phyloP scores from a whole-genome alignment of 2,888 invertebrate species.

The Tigriopus californicus region DNA sequence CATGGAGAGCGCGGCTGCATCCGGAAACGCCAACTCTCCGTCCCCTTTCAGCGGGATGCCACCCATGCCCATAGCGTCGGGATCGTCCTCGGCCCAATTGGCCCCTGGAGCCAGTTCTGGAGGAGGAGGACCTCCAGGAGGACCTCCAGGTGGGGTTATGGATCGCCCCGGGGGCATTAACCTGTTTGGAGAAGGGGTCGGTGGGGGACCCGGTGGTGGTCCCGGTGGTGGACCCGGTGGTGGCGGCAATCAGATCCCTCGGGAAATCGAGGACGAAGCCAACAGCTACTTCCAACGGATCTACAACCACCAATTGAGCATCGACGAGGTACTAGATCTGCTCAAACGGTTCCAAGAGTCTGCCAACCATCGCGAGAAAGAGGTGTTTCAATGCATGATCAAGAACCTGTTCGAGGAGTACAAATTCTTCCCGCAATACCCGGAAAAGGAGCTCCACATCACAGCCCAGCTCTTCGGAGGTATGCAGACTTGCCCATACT shows the following conservation, averaged over 20 bases:
- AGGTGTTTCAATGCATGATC: constrained; percentile 86
- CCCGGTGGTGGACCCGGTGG: too few relatives aligned
- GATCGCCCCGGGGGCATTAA: not conserved
- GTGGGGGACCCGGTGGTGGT: too few relatives aligned
- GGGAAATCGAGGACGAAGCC: constrained; percentile 96
- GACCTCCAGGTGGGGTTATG: too few relatives aligned
- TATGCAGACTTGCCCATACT: too few relatives aligned
- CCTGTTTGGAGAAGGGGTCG: not conserved
- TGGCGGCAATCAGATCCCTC: constrained; percentile 36
- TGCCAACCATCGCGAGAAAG: constrained; percentile 42
- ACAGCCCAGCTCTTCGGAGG: constrained; percentile 93
- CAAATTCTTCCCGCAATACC: constrained; percentile 94
- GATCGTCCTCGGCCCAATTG: not conserved
- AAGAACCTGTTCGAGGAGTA: constrained; percentile 96
- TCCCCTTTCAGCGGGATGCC: too few relatives aligned
- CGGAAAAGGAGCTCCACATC: constrained; percentile 88
- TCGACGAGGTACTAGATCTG: constrained; percentile 58
- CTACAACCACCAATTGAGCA: constrained; percentile 45
- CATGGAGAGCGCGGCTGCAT: not conserved
- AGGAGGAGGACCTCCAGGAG: too few relatives aligned
- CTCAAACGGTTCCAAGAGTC: constrained; percentile 88
- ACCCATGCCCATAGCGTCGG: too few relatives aligned
- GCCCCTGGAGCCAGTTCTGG: not conserved
- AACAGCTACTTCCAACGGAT: constrained; percentile 96
- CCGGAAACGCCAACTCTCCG: too few relatives aligned